These are phyloP conservation scores for Leptoclinus maculatus DNA, from an alignment of 2,797 vertebrate genomes.

Conservation along the genomic window DNA sequence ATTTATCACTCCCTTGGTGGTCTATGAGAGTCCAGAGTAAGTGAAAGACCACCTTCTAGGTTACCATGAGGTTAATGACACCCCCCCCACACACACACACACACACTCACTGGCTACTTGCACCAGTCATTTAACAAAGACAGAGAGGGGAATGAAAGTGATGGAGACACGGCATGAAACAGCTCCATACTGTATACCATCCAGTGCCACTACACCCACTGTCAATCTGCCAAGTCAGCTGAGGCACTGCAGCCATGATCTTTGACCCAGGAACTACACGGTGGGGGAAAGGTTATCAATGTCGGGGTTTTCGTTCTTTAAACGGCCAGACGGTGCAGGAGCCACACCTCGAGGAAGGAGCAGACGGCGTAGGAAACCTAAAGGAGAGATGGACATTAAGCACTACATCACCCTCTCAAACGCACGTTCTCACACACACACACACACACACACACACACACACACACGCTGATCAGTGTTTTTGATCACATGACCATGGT, in stretches of 20 bases:
- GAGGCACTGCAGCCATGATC: slow-evolving; percentile 74
- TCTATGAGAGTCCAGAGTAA: slow-evolving; percentile 55
- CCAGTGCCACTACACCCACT: slow-evolving; percentile 69
- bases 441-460: slow-evolving; percentile 6
- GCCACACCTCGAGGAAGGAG: slow-evolving; percentile 23
- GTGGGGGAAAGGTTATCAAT: slow-evolving; percentile 75
- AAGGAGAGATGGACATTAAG: slow-evolving; percentile 24
- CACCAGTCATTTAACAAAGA: slow-evolving; percentile 27
- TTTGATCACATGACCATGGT: slow-evolving; percentile 72
- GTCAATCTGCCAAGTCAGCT: slow-evolving; percentile 74
- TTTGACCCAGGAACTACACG: slow-evolving; percentile 72
- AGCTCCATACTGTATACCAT: slow-evolving; percentile 69
- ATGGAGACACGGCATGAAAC: slow-evolving; percentile 42
- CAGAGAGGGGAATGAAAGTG: slow-evolving; percentile 44
- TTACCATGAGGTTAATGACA: slow-evolving; percentile 62
- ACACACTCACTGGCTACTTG: slow-evolving; percentile 13
- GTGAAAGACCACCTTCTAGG: slow-evolving; percentile 61
- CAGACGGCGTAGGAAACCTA: slow-evolving; percentile 22
- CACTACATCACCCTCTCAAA: slow-evolving; percentile 11
- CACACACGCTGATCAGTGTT: slow-evolving; percentile 52
- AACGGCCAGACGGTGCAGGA: slow-evolving; percentile 42
- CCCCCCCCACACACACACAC: not conserved
- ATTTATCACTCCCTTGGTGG: slow-evolving; percentile 65
- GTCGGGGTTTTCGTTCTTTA: slow-evolving; percentile 42
- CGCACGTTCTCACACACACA: not conserved